Conservation (phyloP, 1,140 invertebrate species). For the Heterodera carotae region DNA sequence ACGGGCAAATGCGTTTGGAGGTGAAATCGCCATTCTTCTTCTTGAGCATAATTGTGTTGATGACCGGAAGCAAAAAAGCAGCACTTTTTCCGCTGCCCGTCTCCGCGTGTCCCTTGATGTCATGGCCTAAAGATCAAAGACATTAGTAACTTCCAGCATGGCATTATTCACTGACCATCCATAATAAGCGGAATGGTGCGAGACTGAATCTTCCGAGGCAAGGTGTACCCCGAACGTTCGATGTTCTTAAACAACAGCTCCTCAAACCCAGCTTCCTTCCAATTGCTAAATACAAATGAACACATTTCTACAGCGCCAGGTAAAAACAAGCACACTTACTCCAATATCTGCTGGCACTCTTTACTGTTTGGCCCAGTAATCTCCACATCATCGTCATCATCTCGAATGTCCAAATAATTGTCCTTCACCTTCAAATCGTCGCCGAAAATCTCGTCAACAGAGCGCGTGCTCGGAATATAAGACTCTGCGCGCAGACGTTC, state of each 20-base stretch:
- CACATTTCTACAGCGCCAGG: neutral
- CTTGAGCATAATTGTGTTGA: conserved; percentile 88
- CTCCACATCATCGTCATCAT: conserved; percentile 39
- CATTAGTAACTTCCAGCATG: neutral
- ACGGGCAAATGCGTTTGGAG: conserved; percentile 84
- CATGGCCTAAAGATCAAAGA: conserved; percentile 33
- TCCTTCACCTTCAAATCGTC: conserved; percentile 28
- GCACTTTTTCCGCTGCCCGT: conserved; percentile 83
- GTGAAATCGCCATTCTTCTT: conserved; percentile 58
- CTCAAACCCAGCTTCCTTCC: conserved; percentile 36
- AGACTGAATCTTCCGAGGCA: conserved; percentile 39
- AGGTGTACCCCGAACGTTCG: conserved; percentile 32
- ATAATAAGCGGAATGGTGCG: conserved; percentile 41
- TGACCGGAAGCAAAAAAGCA: conserved; percentile 90
- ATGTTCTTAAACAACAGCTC: conserved; percentile 31
- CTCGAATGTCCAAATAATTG: conserved; percentile 32
- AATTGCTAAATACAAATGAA: conserved; percentile 33
- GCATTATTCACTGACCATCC: conserved; percentile 23
- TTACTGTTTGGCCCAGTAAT: conserved; percentile 30
- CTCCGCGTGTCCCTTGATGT: conserved; percentile 62
- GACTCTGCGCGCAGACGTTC: conserved; percentile 10
- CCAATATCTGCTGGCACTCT: neutral
- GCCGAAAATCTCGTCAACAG: conserved; percentile 36
- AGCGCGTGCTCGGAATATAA: conserved; percentile 27
- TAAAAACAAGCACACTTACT: conserved; percentile 8